Conservation (phyloP, 2,888 invertebrate species). For the Melipona beecheii region DNA sequence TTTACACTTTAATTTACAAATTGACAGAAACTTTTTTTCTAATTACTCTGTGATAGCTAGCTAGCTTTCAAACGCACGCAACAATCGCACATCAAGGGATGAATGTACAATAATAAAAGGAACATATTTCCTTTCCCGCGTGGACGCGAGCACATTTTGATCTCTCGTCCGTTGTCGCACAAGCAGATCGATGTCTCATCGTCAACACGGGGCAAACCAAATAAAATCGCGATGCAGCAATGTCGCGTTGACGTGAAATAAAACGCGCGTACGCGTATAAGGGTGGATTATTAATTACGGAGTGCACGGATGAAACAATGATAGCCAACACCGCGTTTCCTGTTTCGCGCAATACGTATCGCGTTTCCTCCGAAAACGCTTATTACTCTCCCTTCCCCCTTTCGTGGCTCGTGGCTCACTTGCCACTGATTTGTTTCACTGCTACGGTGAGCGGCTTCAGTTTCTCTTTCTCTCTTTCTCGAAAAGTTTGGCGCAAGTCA, state of each 20-base stretch:
- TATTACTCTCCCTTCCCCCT: conserved; percentile 11
- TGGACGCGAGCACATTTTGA: too few relatives aligned
- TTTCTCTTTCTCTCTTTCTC: neutral
- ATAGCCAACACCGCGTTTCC: neutral
- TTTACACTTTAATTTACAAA: too few relatives aligned
- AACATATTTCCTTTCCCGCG: neutral
- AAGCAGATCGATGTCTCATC: neutral
- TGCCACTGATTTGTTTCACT: conserved; percentile 29
- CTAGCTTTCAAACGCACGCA: too few relatives aligned
- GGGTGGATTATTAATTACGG: neutral
- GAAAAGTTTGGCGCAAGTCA: conserved; percentile 15
- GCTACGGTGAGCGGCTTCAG: neutral
- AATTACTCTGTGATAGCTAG: too few relatives aligned
- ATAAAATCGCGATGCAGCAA: neutral
- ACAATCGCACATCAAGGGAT: neutral
- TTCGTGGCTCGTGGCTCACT: conserved; percentile 24
- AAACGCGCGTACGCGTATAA: conserved; percentile 3
- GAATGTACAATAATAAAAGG: neutral
- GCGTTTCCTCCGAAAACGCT: conserved; percentile 11
- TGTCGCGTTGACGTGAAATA: conserved; percentile 12
- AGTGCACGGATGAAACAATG: neutral
- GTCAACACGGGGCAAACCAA: neutral
- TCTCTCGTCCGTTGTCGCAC: neutral
- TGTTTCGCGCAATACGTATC: neutral
- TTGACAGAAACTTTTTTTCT: too few relatives aligned